Percentiles rank a stretch among this genome's conserved stretches.
Conservation (phyloP, 2,113 vertebrate species). For the Ochotona princeps region DNA sequence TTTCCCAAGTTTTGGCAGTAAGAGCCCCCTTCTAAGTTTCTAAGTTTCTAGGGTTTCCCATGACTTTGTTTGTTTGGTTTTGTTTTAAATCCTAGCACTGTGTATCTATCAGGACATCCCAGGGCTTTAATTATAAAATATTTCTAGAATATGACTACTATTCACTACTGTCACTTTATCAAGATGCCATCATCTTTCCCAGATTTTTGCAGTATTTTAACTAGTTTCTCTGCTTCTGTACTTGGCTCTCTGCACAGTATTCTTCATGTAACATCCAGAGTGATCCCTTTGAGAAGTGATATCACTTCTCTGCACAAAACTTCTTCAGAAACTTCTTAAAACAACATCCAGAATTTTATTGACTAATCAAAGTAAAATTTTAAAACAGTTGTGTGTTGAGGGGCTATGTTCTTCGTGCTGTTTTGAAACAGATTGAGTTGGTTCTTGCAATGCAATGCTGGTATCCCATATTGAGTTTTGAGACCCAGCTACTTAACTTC, state of each 20-base stretch:
- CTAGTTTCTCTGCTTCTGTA: conserved; percentile 29
- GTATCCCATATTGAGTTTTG: too few relatives aligned
- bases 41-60: not conserved
- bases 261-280: conserved; percentile 1
- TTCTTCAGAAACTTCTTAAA: not conserved
- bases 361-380: not conserved
- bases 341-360: not conserved
- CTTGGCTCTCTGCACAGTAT: not conserved
- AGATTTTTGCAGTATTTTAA: conserved; percentile 27
- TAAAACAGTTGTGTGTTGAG: too few relatives aligned
- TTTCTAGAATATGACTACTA: conserved; percentile 25
- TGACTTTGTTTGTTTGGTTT: not conserved
- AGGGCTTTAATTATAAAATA: conserved; percentile 35
- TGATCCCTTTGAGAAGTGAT: conserved; percentile 33
- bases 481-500: too few relatives aligned
- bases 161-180: not conserved
- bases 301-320: not conserved
- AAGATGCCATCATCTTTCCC: not conserved
- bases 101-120: not conserved
- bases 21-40: not conserved
- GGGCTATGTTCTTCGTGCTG: too few relatives aligned
- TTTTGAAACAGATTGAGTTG: too few relatives aligned
- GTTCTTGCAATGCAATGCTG: too few relatives aligned
- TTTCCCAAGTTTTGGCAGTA: not conserved
- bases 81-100: not conserved